Percentiles rank a stretch among this genome's conserved stretches.
phyloP scores from a whole-genome alignment of 1,140 invertebrate species.

The Sycophila sp. region DNA sequence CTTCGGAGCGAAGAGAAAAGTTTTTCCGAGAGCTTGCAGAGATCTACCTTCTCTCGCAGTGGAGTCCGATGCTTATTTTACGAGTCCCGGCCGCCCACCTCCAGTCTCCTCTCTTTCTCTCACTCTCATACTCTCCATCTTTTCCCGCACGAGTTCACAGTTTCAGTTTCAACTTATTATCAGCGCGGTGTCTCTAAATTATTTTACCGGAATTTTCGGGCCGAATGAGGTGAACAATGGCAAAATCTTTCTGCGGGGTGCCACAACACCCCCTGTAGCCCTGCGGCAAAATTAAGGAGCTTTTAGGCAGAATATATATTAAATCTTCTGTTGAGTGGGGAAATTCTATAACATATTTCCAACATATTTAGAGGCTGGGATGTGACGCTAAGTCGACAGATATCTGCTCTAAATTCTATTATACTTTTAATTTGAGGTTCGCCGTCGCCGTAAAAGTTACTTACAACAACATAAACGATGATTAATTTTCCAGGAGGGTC shows the following conservation, averaged over 20 bases:
- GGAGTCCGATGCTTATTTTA: conserved; percentile 29
- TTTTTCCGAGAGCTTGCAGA: conserved; percentile 25
- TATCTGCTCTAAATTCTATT: no score
- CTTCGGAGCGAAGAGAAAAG: conserved; percentile 29
- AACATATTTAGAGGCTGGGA: no score
- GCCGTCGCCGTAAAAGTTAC: no score
- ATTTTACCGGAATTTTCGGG: conserved; percentile 3
- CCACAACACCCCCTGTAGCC: neutral
- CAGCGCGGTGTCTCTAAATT: conserved; percentile 15
- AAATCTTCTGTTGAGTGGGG: no score
- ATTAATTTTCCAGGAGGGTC: no score
- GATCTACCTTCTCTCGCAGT: neutral
- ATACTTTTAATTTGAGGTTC: no score
- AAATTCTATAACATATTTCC: no score
- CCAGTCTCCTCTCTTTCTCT: neutral
- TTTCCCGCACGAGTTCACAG: neutral
- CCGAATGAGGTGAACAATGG: neutral
- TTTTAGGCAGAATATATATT: neutral
- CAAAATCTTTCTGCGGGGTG: neutral
- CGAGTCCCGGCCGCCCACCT: neutral
- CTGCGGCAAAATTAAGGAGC: conserved; percentile 11
- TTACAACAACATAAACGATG: no score
- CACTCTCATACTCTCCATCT: neutral
- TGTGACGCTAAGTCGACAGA: no score
- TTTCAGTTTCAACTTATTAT: conserved; percentile 33